Base-by-base conservation (phyloP, 2,113 vertebrate genomes). In the Ondatra zibethicus region DNA sequence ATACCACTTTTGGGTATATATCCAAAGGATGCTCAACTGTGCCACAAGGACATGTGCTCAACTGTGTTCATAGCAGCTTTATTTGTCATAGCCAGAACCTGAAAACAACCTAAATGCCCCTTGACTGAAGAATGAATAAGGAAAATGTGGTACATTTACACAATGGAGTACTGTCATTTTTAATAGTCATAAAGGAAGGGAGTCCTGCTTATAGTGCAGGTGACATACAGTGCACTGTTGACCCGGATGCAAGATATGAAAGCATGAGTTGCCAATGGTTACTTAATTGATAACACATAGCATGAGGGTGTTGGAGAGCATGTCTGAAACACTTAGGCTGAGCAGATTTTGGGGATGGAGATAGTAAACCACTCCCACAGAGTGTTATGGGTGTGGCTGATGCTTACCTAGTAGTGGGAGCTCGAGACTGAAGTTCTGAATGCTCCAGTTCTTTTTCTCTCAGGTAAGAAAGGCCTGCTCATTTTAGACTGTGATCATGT, bases 331-430 rank as follows among this genome's bases (percentile, higher is more conserved):
- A 89, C 29, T 68, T 82, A 13, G 66, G 70, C n/a, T 89, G 21
- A 82, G 36, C 33, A 78, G 39, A 94, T 58, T 73, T 77, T 72
- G 21, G 50, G 5, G 76, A 85, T 72, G 70, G 85, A 39, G 65
- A 12, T 82, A 86, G 65, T 81, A 81, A 88, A 80, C 36, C 70
- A 36, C 14, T 85, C 47, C 78, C 39, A 47, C 5, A 81, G 11
- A 95, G n/a, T 94, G 39, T 73, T 90, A 25, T n/a, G 55, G n/a
- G 39, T 42, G 52, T 78, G 36, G 17, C 92, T 85, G 89, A 55
- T 92, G 66, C 16, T 92, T 31, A 63, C 21, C 9, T 77, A 3
- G 93, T 88, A 21, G 21, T 36, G 65, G 33, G n/a, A n/a, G 21
- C 33, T 77, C 3, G 1, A 65, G 66, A 77, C 45, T 88, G 42